Evolutionary conservation across 2,113 vertebrate genomes (phyloP).

Genomic region (Indicator indicator): DNA sequence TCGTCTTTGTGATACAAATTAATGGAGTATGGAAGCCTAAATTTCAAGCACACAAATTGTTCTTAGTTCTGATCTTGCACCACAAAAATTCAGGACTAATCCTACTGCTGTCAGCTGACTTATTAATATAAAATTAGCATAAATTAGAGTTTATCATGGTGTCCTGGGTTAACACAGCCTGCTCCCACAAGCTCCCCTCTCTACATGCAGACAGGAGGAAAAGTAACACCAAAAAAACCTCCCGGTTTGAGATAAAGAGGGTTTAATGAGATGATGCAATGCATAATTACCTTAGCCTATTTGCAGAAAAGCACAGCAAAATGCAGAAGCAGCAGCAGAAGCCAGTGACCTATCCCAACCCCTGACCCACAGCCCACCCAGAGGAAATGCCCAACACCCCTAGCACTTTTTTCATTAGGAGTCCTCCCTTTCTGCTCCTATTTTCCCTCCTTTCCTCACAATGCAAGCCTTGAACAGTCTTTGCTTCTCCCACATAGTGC

Average conservation of each 20-base stretch:
- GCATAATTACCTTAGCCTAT: too few relatives aligned
- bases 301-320: too few relatives aligned
- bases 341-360: too few relatives aligned
- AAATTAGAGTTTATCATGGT: background rate
- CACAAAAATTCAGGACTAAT: background rate
- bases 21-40: background rate
- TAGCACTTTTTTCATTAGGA: background rate
- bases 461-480: background rate
- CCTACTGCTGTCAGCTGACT: background rate
- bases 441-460: background rate
- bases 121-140: background rate
- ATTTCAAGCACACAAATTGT: background rate
- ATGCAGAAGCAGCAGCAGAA: too few relatives aligned
- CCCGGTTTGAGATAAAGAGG: too few relatives aligned
- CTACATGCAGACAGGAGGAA: too few relatives aligned
- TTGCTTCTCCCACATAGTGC: background rate
- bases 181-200: too few relatives aligned
- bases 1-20: conserved; percentile 51
- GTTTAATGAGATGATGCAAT: too few relatives aligned
- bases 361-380: too few relatives aligned
- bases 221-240: too few relatives aligned
- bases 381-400: too few relatives aligned
- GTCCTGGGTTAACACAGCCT: too few relatives aligned
- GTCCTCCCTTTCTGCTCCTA: background rate
- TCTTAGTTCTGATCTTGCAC: background rate